Percentiles rank a stretch among this genome's conserved stretches.
phyloP scores from a whole-genome alignment of 2,888 invertebrate genomes.

The Lobophora halterata region DNA sequence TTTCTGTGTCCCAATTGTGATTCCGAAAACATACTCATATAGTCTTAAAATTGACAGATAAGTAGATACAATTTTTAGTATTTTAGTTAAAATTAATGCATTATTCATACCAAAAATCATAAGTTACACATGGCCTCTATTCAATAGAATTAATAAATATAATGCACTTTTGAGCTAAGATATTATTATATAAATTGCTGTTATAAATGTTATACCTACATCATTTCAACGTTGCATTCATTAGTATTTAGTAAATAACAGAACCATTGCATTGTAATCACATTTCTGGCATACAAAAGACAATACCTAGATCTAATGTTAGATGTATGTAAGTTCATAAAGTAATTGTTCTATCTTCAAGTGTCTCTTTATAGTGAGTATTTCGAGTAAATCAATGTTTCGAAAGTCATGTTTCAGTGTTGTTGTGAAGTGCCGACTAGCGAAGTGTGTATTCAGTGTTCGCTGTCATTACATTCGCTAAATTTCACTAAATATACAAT shows the following conservation, averaged over 20 bases:
- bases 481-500: slow-evolving; percentile 37
- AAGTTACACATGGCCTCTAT: slow-evolving; percentile 59
- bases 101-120: slow-evolving; percentile 59
- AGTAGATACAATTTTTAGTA: no score
- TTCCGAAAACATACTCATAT: slow-evolving; percentile 33
- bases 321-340: slow-evolving; percentile 77
- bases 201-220: slow-evolving; percentile 58
- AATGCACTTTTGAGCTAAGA: slow-evolving; percentile 58
- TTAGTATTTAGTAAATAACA: slow-evolving; percentile 49
- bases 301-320: slow-evolving; percentile 82
- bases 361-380: slow-evolving; percentile 76
- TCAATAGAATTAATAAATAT: slow-evolving; percentile 53
- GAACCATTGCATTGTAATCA: slow-evolving; percentile 62
- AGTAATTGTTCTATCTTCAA: slow-evolving; percentile 78
- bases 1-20: slow-evolving; percentile 31
- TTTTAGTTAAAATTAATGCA: slow-evolving; percentile 42
- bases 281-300: slow-evolving; percentile 79
- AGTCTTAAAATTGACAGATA: slow-evolving; percentile 32
- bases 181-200: slow-evolving; percentile 62
- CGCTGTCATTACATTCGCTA: slow-evolving; percentile 31
- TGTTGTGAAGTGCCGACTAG: slow-evolving; percentile 39
- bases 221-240: slow-evolving; percentile 36
- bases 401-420: slow-evolving; percentile 56
- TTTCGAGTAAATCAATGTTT: slow-evolving; percentile 71
- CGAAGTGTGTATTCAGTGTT: slow-evolving; percentile 22